phyloP scores from a whole-genome alignment of 2,888 invertebrate genomes.

The Molorchus minor region DNA sequence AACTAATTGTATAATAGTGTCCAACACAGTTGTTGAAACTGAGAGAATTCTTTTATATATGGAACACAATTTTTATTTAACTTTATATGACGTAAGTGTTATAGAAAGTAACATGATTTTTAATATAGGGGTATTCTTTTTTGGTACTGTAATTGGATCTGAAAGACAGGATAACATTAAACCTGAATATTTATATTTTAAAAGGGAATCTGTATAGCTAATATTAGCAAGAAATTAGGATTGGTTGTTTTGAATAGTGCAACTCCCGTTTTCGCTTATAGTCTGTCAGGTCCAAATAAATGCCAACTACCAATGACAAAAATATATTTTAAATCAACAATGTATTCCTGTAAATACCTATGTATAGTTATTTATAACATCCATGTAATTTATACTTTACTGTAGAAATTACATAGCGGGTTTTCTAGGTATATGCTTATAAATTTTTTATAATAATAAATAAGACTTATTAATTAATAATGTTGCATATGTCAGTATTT shows the following conservation, averaged over 20 bases:
- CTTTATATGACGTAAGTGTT: too few species aligned
- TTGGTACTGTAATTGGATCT: too few species aligned
- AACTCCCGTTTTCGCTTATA: too few species aligned
- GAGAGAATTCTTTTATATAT: conserved; percentile 21
- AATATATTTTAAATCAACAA: conserved; percentile 39
- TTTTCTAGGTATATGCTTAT: conserved; percentile 46
- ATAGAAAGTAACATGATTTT: too few species aligned
- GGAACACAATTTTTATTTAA: conserved; percentile 32
- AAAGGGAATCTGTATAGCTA: too few species aligned
- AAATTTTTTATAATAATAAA: conserved; percentile 36
- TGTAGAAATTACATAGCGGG: conserved; percentile 49
- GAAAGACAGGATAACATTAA: too few species aligned
- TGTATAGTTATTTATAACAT: conserved; percentile 62
- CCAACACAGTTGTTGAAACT: conserved; percentile 40
- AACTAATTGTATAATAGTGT: conserved; percentile 31
- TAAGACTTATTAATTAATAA: conserved; percentile 21
- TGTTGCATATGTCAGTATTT: conserved; percentile 12
- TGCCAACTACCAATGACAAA: conserved; percentile 25
- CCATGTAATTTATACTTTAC: conserved; percentile 51
- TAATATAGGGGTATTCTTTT: too few species aligned
- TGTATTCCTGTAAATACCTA: conserved; percentile 62
- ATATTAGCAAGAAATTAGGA: too few species aligned
- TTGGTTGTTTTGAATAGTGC: too few species aligned
- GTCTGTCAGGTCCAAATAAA: too few species aligned
- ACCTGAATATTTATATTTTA: too few species aligned